Evolutionary conservation across 2,113 vertebrate genomes (phyloP), one percentile per base, ranked within the genome.

Genomic region (Mirounga angustirostris): DNA sequence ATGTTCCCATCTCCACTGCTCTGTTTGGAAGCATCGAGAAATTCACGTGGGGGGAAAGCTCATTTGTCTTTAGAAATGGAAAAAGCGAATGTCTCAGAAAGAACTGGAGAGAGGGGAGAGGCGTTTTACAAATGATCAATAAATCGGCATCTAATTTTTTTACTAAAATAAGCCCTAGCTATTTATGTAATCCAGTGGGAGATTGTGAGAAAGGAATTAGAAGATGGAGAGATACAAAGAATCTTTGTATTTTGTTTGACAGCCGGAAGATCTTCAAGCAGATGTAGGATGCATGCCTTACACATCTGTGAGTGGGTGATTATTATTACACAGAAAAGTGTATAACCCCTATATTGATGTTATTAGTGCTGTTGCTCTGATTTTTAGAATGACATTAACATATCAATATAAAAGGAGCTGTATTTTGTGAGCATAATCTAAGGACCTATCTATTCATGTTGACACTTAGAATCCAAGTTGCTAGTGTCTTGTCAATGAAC

Each of bases 401-500:
- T 36, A 69, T 56, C 85, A 58, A 85, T 50, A 54, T 4, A 81
- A 88, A 84, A 90, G 63, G 28, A 76, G 19, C 30, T 94, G 0
- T 86, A 65, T 98, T 98, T 97, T 97, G 98, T 97, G 95, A 98
- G 96, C 86, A 83, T 71, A 83, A 93, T 18, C n/a, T 7, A 96
- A 90, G 76, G 87, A 61, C 63, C 36, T 91, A 81, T 33, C 91
- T 85, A 69, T 59, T 65, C 0, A 19, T 12, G 50, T 24, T 95
- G 97, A 73, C 97, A 91, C 33, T 19, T 43, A 50, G 54, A 94
- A 95, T 96, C 50, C 24, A 88, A 87, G 7, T 96, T 16, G 71
- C 96, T 50, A 28, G 63, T 97, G 96, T 97, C 81, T 98, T 98
- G 97, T 98, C 96, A 98, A 96, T 98, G 98, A 97, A 97, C 88